Conservation (phyloP, 2,888 invertebrate genomes). For the Pterobdella sp. region DNA sequence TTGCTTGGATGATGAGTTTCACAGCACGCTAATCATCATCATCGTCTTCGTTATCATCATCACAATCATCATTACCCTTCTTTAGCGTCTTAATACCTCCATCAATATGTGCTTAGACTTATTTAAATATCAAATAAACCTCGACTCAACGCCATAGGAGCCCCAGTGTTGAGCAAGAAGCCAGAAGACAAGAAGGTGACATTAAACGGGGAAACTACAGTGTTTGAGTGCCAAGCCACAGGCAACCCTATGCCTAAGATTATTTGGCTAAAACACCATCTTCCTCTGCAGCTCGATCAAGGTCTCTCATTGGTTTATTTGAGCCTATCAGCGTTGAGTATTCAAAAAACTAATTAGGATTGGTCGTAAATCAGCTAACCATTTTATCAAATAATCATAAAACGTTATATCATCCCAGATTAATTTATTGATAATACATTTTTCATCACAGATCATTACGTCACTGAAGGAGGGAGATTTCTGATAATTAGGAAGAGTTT, state of each 20-base stretch:
- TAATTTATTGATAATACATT: too few relatives aligned
- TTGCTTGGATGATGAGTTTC: background rate
- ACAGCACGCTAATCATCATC: background rate
- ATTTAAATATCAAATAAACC: too few relatives aligned
- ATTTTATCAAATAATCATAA: too few relatives aligned
- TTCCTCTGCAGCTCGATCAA: constrained; percentile 55
- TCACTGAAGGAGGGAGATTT: constrained; percentile 39
- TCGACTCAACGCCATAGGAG: constrained; percentile 56
- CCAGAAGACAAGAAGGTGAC: constrained; percentile 74
- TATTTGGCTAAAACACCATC: constrained; percentile 77
- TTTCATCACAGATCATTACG: constrained; percentile 35
- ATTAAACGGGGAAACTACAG: constrained; percentile 71
- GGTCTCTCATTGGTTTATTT: too few relatives aligned
- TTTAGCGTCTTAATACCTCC: background rate
- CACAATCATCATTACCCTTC: background rate
- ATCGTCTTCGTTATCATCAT: background rate
- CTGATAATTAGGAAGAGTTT: background rate
- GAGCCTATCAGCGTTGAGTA: too few relatives aligned
- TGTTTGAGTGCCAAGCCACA: constrained; percentile 76
- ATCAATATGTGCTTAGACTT: too few relatives aligned
- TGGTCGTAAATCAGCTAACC: too few relatives aligned
- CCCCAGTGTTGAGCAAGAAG: constrained; percentile 74
- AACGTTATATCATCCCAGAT: too few relatives aligned
- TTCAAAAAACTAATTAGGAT: too few relatives aligned
- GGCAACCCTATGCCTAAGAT: constrained; percentile 73